Evolutionary conservation across 23 tunicate genomes (phyloP).

Genomic region (Corella eumyota): DNA sequence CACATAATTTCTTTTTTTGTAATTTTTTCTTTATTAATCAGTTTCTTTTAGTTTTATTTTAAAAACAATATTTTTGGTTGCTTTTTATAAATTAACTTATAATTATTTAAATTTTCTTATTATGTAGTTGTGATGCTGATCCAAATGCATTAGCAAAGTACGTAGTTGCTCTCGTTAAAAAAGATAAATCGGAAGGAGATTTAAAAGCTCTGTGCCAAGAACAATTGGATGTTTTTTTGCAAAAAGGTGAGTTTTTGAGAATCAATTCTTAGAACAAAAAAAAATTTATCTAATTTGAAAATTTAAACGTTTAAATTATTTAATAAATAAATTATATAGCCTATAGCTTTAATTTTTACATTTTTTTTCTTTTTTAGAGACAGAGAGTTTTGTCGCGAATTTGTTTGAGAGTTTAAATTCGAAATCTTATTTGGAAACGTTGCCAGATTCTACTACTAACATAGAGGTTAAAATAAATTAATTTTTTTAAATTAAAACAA

Average conservation of each 20-base stretch:
- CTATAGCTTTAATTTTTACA: too few species aligned
- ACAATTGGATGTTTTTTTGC: constrained; percentile 89
- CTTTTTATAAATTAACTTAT: too few species aligned
- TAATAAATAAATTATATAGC: not conserved
- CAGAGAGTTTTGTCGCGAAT: constrained; percentile 28
- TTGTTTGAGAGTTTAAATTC: constrained; percentile 43
- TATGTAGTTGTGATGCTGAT: constrained; percentile 88
- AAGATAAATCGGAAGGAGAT: constrained; percentile 75
- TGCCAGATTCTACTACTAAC: constrained; percentile 4
- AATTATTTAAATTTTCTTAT: too few species aligned
- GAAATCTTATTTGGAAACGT: constrained; percentile 21
- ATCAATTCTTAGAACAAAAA: too few species aligned
- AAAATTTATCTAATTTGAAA: too few species aligned
- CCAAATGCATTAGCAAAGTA: constrained; percentile 94
- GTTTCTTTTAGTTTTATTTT: too few species aligned
- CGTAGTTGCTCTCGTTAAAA: constrained; percentile 79
- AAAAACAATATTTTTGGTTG: too few species aligned
- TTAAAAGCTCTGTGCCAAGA: constrained; percentile 67
- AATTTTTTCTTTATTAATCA: too few species aligned
- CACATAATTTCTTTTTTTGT: too few species aligned
- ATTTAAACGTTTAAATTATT: not conserved
- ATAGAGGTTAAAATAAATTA: constrained; percentile 3
- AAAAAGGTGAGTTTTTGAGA: constrained; percentile 60
- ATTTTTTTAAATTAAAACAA: too few species aligned
- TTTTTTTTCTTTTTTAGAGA: constrained; percentile 17